Evolutionary conservation across 2,888 invertebrate species (phyloP).

Genomic region (Drosophila maculinotata): DNA sequence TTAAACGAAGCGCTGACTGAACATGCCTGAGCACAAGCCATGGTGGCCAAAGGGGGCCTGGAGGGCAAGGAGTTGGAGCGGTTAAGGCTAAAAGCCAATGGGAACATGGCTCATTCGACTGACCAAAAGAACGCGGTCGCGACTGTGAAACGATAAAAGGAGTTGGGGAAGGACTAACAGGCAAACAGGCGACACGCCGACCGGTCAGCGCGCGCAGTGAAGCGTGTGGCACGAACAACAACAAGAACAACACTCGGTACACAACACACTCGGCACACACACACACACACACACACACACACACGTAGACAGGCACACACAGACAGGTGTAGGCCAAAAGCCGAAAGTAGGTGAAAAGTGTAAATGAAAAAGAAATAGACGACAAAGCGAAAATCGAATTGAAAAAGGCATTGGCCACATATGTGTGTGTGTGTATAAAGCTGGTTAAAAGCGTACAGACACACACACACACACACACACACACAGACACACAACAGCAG

Average conservation of each 20-base stretch:
- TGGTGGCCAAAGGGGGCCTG: conserved; percentile 4
- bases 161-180: conserved; percentile 15
- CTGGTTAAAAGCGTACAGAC: conserved; percentile 25
- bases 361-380: conserved; percentile 52
- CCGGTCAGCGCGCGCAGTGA: conserved; percentile 57
- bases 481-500: conserved; percentile 16
- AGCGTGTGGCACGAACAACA: conserved; percentile 61
- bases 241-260: conserved; percentile 33
- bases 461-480: conserved; percentile 13
- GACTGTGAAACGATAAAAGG: conserved; percentile 20
- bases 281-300: conserved; percentile 21
- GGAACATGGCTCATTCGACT: conserved; percentile 42
- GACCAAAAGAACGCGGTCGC: conserved; percentile 59
- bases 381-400: conserved; percentile 69
- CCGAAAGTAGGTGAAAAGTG: conserved; percentile 76
- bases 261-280: conserved; percentile 26
- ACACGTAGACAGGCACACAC: background rate
- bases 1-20: conserved; percentile 54
- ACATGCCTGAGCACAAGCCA: conserved; percentile 65
- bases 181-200: conserved; percentile 62
- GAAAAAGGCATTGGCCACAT: conserved; percentile 41
- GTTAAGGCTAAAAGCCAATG: conserved; percentile 37
- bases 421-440: conserved; percentile 16
- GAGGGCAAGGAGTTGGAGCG: background rate
- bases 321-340: conserved; percentile 38